Conservation (phyloP, 92 coral and sea anemone genomes). For the Phenganax subtilis region DNA sequence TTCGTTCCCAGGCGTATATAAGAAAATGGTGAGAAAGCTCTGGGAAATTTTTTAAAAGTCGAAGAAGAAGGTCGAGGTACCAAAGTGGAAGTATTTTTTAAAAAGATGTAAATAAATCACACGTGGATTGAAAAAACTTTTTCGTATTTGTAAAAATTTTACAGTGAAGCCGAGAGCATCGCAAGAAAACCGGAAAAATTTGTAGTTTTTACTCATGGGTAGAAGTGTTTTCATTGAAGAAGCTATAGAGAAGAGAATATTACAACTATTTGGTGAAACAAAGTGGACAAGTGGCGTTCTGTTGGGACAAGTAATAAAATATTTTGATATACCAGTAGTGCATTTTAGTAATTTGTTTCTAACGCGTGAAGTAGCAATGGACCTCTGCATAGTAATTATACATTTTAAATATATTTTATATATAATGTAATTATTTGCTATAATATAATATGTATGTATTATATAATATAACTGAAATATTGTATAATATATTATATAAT, state of each 20-base stretch:
- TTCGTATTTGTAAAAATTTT: background rate
- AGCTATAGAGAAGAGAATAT: conserved; percentile 62
- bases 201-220: conserved; percentile 55
- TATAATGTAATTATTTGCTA: too few species aligned
- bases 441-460: too few species aligned
- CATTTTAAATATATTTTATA: too few species aligned
- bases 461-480: too few species aligned
- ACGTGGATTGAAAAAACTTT: background rate
- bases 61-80: background rate
- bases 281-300: conserved; percentile 79
- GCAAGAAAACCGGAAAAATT: background rate
- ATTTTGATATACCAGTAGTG: background rate
- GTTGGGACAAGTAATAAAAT: conserved; percentile 68
- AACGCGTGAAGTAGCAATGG: background rate
- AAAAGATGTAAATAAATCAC: conserved; percentile 7
- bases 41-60: too few species aligned
- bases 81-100: background rate
- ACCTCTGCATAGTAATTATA: too few species aligned
- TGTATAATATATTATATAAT: too few species aligned
- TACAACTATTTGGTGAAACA: conserved; percentile 66
- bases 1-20: too few species aligned
- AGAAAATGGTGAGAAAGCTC: too few species aligned
- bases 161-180: background rate
- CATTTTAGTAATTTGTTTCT: background rate
- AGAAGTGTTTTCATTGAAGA: conserved; percentile 78